Evolutionary conservation across 35 echinoderm and acorn worm species (phyloP).

Genomic region (Patiria miniata): DNA sequence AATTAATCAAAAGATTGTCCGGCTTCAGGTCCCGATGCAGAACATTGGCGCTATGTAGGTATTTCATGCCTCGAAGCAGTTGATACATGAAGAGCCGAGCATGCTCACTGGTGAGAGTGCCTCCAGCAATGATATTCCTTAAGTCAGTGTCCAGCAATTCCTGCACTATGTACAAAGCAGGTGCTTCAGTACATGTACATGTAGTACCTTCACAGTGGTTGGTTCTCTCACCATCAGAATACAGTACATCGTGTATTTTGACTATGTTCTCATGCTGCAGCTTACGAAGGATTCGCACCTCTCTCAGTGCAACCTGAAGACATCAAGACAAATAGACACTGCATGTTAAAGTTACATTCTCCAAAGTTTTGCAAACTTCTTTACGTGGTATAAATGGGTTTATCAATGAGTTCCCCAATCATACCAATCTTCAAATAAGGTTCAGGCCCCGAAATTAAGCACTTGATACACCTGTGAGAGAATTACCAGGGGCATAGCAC

Average conservation of each 20-base stretch:
- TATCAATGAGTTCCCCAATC: too few species aligned
- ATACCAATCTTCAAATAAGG: too few species aligned
- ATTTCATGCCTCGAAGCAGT: slow-evolving; percentile 69
- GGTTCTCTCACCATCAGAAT: slow-evolving; percentile 21
- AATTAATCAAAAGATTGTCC: slow-evolving; percentile 70
- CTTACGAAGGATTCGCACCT: slow-evolving; percentile 73
- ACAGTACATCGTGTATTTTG: slow-evolving; percentile 65
- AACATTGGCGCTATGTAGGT: slow-evolving; percentile 83
- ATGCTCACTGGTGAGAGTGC: slow-evolving; percentile 50
- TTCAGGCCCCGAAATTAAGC: too few species aligned
- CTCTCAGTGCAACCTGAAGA: slow-evolving; percentile 59
- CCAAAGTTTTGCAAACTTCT: too few species aligned
- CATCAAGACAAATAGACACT: too few species aligned
- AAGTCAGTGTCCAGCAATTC: slow-evolving; percentile 75
- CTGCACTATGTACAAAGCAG: slow-evolving; percentile 59
- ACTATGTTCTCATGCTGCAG: slow-evolving; percentile 85
- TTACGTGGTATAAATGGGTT: too few species aligned
- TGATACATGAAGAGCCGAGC: slow-evolving; percentile 72
- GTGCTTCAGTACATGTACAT: neutral
- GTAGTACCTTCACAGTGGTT: slow-evolving; percentile 9
- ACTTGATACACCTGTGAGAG: too few species aligned
- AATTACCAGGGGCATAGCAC: too few species aligned
- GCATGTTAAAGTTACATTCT: too few species aligned
- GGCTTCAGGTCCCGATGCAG: slow-evolving; percentile 81
- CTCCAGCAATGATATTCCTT: slow-evolving; percentile 43